Base-by-base conservation (phyloP, 2,797 vertebrate species). In the Clarias platycephalus region DNA sequence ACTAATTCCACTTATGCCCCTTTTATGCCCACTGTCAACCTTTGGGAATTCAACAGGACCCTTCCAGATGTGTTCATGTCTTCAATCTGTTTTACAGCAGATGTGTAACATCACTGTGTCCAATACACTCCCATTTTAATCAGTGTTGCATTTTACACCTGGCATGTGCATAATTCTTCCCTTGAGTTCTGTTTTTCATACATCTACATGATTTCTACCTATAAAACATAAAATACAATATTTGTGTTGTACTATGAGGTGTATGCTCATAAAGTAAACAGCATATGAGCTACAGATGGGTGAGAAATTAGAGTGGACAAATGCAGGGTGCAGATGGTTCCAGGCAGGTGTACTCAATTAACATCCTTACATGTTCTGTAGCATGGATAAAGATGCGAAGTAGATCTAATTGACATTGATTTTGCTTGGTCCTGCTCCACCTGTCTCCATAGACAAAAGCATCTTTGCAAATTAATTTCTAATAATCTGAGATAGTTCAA, bases 191-290 rank as follows among this genome's bases (percentile, higher is more conserved):
- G n/a, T 57, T 68, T 10, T 0, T 9, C 28, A 57, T 34, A 34
- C 64, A 81, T 68, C 16, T 13, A 55, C 79, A 81, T 24, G 28
- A 34, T 81, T 81, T 55, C 7, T 24, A 57, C 26, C 28, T 67
- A 67, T 81, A 24, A 81, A 81, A 55, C 79, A 67, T n/a, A 66
- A 66, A 66, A 28, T 28, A 66, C 40, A 81, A 55, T 81, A n/a
- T 68, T 68, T 55, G 49, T 57, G 13, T 10, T 24, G 64, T 81
- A 57, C 24, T 55, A 34, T 10, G 15, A 1, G 7, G 24, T 13
- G 57, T 37, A n/a, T 58, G 74, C 74, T 1, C 34, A n/a, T 63
- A 64, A 66, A 64, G 64, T 44, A 79, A 79, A 62, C 44, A 20
- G 34, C 34, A 40, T 24, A 62, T 18, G 58, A 63, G 76, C 22